Conservation (phyloP, 2,888 invertebrate genomes). For the Cerceris rybyensis region DNA sequence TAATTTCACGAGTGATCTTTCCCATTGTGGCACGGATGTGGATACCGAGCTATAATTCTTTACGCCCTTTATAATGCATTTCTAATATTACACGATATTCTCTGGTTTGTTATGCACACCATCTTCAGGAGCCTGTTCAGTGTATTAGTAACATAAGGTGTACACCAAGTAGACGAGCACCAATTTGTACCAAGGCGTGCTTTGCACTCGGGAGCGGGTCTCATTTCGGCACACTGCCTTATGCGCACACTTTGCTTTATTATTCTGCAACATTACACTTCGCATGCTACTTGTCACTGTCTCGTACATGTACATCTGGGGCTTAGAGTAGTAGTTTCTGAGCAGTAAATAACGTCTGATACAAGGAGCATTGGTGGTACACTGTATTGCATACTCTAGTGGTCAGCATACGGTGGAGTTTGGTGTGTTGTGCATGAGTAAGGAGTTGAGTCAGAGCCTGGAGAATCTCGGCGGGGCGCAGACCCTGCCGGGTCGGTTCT, state of each 20-base stretch:
- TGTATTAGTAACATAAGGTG: slow-evolving; percentile 28
- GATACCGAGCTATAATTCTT: slow-evolving; percentile 25
- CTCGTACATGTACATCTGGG: slow-evolving; percentile 62
- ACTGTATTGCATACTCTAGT: slow-evolving; percentile 82
- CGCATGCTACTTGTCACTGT: slow-evolving; percentile 65
- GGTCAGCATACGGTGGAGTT: slow-evolving; percentile 82
- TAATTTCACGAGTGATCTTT: slow-evolving; percentile 31
- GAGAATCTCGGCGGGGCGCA: slow-evolving; percentile 85
- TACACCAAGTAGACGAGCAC: slow-evolving; percentile 53
- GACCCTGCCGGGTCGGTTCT: slow-evolving; percentile 87
- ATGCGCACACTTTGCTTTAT: slow-evolving; percentile 58
- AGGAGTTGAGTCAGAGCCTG: slow-evolving; percentile 83
- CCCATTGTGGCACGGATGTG: slow-evolving; percentile 36
- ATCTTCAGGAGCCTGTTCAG: slow-evolving; percentile 24
- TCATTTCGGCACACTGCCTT: slow-evolving; percentile 41
- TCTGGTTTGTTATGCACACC: slow-evolving; percentile 37
- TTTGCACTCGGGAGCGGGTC: slow-evolving; percentile 65
- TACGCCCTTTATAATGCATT: slow-evolving; percentile 33
- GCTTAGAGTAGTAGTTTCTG: slow-evolving; percentile 69
- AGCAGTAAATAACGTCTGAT: slow-evolving; percentile 72
- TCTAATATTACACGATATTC: slow-evolving; percentile 34
- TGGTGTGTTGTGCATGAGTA: slow-evolving; percentile 82
- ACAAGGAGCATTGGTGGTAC: slow-evolving; percentile 80
- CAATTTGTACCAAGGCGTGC: slow-evolving; percentile 68
- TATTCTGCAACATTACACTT: slow-evolving; percentile 57